Evolutionary conservation across 2,888 invertebrate genomes (phyloP).

Genomic region (Palloptera scutellata): DNA sequence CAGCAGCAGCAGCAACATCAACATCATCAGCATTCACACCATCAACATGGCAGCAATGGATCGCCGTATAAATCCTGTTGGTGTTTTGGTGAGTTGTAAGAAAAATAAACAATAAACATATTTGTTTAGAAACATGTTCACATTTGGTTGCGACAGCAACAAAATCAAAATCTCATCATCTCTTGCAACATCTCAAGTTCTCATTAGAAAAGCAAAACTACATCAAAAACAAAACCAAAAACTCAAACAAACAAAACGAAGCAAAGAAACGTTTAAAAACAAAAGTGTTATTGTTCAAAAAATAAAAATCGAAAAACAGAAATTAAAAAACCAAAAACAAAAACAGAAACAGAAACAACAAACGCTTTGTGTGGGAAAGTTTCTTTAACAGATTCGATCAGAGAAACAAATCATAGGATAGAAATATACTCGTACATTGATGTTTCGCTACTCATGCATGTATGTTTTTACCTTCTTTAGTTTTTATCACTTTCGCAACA

Average conservation of each 20-base stretch:
- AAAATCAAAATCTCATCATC: background rate
- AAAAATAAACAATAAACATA: conserved; percentile 24
- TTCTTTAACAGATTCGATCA: background rate
- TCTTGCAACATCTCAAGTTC: conserved; percentile 5
- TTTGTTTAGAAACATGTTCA: conserved; percentile 17
- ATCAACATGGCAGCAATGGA: conserved; percentile 46
- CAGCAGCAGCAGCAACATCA: conserved; percentile 46
- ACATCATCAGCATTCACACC: conserved; percentile 45
- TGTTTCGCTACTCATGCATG: conserved; percentile 4
- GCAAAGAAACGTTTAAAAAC: background rate
- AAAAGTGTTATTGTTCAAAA: background rate
- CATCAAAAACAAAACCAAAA: background rate
- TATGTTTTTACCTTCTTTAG: too few species aligned
- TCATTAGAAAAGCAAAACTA: conserved; percentile 1
- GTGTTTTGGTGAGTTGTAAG: conserved; percentile 64
- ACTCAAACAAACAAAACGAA: background rate
- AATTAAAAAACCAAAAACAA: background rate
- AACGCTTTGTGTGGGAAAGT: conserved; percentile 1
- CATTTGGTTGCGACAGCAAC: background rate
- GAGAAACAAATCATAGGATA: background rate
- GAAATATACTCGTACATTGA: background rate
- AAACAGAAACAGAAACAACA: background rate
- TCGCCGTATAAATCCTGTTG: conserved; percentile 60
- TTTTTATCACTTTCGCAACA: background rate
- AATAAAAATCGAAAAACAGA: background rate